A percentile compares a stretch with the other conserved stretches of the same genome.
Conservation (phyloP, 2,888 invertebrate genomes). For the Athripsodes cinereus region DNA sequence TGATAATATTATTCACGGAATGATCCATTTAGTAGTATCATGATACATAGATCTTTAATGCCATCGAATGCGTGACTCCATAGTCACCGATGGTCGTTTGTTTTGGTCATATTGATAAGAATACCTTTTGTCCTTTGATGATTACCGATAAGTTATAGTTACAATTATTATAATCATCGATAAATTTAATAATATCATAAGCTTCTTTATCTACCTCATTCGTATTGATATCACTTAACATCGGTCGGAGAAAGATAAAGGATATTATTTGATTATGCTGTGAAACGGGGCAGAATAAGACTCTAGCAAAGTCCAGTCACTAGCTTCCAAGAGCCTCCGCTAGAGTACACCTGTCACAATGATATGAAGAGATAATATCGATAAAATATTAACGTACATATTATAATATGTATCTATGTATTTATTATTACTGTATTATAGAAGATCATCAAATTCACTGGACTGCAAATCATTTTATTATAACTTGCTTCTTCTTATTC, state of each 20-base stretch:
- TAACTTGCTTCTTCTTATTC: too few species aligned
- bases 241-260: neutral
- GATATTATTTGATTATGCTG: neutral
- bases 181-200: too few species aligned
- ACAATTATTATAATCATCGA: neutral
- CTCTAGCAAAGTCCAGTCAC: constrained; percentile 3
- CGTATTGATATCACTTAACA: neutral
- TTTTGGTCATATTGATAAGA: neutral
- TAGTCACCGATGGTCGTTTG: neutral
- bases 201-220: neutral
- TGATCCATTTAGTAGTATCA: neutral
- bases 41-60: neutral
- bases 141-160: neutral
- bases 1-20: neutral
- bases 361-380: constrained; percentile 25
- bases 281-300: neutral
- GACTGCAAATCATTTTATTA: constrained; percentile 14
- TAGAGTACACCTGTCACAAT: constrained; percentile 27
- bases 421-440: neutral
- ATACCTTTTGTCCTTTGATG: neutral
- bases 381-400: too few species aligned
- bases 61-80: too few species aligned
- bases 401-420: too few species aligned
- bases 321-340: constrained; percentile 21
- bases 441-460: constrained; percentile 7